A percentile compares a stretch with the other conserved stretches of the same genome.
These are phyloP conservation scores for Magallana nippona DNA, from an alignment of 2,888 invertebrate genomes.

Conservation along the genomic window DNA sequence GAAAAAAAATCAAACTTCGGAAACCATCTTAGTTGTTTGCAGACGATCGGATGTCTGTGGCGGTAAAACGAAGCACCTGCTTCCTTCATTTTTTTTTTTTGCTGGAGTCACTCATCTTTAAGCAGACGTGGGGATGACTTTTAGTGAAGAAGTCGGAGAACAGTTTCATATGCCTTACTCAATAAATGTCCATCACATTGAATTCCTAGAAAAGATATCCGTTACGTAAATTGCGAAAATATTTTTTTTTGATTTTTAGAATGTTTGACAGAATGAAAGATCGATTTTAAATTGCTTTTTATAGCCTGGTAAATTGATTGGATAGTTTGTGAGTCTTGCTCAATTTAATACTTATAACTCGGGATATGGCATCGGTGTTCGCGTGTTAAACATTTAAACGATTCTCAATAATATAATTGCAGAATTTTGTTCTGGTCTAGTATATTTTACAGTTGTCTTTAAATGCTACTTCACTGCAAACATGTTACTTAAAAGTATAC, in stretches of 20 bases:
- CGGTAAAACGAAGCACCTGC: constrained; percentile 26
- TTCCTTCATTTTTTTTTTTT: constrained; percentile 10
- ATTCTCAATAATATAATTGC: neutral
- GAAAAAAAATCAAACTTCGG: constrained; percentile 3
- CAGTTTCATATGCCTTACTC: neutral
- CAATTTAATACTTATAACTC: neutral
- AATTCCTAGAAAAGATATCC: neutral
- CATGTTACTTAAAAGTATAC: neutral
- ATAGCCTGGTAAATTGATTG: neutral
- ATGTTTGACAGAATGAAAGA: constrained; percentile 4
- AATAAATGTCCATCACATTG: neutral
- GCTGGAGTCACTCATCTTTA: constrained; percentile 1
- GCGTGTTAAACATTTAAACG: neutral
- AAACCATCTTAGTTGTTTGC: constrained; percentile 25
- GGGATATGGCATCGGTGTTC: neutral
- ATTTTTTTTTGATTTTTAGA: neutral
- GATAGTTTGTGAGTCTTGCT: neutral
- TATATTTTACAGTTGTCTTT: neutral
- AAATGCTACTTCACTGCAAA: neutral
- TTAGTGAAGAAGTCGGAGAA: constrained; percentile 10
- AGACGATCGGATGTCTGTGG: constrained; percentile 4
- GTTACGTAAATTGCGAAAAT: neutral
- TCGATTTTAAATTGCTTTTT: neutral
- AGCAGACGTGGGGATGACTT: constrained; percentile 1
- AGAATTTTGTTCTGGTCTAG: neutral